Evolutionary conservation across 1,140 invertebrate species (phyloP), one percentile per base, ranked within the genome.

Genomic region (Spodoptera frugiperda): DNA sequence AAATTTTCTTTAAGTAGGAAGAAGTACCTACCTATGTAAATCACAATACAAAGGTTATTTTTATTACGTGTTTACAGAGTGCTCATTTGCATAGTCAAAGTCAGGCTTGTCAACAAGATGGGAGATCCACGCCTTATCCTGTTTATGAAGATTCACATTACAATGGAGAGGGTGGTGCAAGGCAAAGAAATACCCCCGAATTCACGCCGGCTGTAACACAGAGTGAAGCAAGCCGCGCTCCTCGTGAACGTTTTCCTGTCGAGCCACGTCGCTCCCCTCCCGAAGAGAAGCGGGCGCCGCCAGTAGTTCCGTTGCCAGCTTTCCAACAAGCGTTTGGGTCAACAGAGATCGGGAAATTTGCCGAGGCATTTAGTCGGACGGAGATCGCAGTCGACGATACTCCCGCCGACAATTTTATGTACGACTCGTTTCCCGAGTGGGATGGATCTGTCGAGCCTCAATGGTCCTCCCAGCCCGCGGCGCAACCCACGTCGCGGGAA

Each of bases 291-390:
- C 82, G 88, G 30, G 89, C 90, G 25, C 89, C 89, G 0, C 72
- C 59, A 3, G 85, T 93, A 6, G 91, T 94, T 39, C 96, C 96
- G 12, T 85, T 97, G 54, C 97, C 97, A 0, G 96, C 96, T 1
- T 97, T 97, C 77, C 96, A 97, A 79, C 96, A 97, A 87, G 96
- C 97, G 0, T 97, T 97, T 83, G 97, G 96, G 14, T 97, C 96
- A 1, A 97, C 96, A 25, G 97, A 97, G 88, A 97, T 97, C 70
- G 97, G 96, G 25, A 95, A 96, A 71, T 97, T 97, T 81, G 95
- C 95, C 5, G 95, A 95, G 78, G 95, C 94, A 11, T 95, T 95
- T 80, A 93, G 89, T 73, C 90, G 92, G n/a, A 85, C 91, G 6
- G 92, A 92, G 76, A 79, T 87, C 9, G 85, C 84, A 1, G 86